Conservation (phyloP, 2,113 vertebrate species). For the Zonotrichia leucophrys region DNA sequence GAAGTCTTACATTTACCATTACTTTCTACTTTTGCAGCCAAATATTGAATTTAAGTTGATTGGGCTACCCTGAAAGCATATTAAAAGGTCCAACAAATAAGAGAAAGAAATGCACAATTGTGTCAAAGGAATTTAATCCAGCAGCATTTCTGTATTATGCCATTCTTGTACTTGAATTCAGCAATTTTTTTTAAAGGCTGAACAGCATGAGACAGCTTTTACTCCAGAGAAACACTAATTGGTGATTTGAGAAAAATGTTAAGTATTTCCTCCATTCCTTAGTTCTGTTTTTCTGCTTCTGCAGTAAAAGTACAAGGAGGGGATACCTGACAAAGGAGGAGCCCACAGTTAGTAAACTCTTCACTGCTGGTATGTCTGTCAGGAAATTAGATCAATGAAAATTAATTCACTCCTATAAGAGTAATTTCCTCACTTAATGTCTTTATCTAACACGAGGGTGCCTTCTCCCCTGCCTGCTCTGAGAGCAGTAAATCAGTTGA, state of each 20-base stretch:
- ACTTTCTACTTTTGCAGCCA: background rate
- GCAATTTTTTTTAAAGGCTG: background rate
- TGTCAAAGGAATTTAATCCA: background rate
- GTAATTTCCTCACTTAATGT: constrained; percentile 32
- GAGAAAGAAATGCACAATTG: background rate
- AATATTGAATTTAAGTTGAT: background rate
- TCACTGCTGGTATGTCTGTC: background rate
- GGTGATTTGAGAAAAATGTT: background rate
- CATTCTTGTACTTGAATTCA: background rate
- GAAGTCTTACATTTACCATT: background rate
- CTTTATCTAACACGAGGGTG: background rate
- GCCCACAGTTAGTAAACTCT: background rate
- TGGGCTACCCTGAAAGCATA: background rate
- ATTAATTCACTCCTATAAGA: background rate
- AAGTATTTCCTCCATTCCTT: background rate
- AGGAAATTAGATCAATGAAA: constrained; percentile 18
- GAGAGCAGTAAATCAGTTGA: background rate
- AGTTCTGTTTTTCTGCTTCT: background rate
- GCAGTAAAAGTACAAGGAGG: background rate
- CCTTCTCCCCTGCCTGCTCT: background rate
- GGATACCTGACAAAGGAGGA: background rate
- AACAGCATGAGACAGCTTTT: background rate
- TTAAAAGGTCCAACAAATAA: background rate
- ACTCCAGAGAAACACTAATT: background rate
- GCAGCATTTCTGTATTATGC: background rate